These are phyloP conservation scores for Latrodectus geometricus DNA, from an alignment of 1,140 invertebrate species.

Conservation along the genomic window DNA sequence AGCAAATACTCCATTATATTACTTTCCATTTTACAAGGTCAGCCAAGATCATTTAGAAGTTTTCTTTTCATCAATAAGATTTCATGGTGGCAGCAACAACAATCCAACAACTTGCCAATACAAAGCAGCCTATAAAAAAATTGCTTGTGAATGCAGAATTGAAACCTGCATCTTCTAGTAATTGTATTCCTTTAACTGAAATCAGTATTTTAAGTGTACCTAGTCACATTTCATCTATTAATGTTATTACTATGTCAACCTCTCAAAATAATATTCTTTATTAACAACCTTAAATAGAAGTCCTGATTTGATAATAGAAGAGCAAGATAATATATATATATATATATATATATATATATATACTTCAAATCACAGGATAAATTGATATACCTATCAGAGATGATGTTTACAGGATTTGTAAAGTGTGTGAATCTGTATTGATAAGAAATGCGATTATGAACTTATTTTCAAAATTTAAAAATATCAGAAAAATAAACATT, in stretches of 20 bases:
- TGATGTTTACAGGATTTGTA: too few species aligned
- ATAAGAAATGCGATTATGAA: too few species aligned
- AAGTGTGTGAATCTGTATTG: too few species aligned
- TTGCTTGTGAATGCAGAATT: constrained; percentile 1
- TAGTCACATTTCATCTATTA: background rate
- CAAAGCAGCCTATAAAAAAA: constrained; percentile 61
- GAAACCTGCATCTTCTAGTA: background rate
- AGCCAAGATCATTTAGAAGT: constrained; percentile 69
- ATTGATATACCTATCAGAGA: too few species aligned
- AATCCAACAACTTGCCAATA: constrained; percentile 68
- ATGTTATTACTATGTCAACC: background rate
- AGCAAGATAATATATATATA: too few species aligned
- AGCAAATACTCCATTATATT: constrained; percentile 6
- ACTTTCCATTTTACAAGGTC: constrained; percentile 66
- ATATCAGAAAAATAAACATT: too few species aligned
- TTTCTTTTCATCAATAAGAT: constrained; percentile 68
- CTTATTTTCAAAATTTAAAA: too few species aligned
- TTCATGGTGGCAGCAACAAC: constrained; percentile 67
- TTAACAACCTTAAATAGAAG: too few species aligned
- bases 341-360: too few species aligned
- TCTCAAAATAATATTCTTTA: too few species aligned
- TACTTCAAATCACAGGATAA: too few species aligned
- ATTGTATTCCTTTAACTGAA: constrained; percentile 8
- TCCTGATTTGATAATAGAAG: too few species aligned
- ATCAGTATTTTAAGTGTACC: background rate